Evolutionary conservation across 1,140 invertebrate species (phyloP), one percentile per base, ranked within the genome.

Genomic region (Musca vetustissima): DNA sequence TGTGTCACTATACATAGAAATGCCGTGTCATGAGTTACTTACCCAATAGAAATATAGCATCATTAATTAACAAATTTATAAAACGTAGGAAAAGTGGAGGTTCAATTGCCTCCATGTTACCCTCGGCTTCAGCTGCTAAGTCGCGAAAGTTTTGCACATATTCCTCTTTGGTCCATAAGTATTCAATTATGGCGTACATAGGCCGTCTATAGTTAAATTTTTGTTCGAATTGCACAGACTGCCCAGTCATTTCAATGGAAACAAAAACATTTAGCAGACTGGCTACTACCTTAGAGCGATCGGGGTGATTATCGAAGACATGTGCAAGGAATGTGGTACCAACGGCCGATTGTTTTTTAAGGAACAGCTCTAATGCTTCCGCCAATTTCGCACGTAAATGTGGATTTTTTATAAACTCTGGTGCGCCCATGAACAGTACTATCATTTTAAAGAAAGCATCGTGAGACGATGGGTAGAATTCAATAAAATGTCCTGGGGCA

Each of bases 141-240:
- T 84, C 79, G 25, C 91, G 92, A 74, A 97, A 93, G 75, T 87
- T 88, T 57, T 89, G 77, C 71, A 88, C 84, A 75, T 96, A 92
- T 73, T 93, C 89, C 17, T 88, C 83, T 67, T 92, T 88, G 48
- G 89, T 89, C 95, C 96, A 98, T 14, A 98, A 85, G 84, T 95
- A 96, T 75, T 96, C 90, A 88, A 98, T 93, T 1, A 97, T 90
- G 57, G 90, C 87, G 79, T 98, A 98, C 95, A 98, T 98, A 8
- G 96, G 96, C 67, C 94, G 86, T 48, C 96, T 86, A 80, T 98
- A 98, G 81, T 97, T 96, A 79, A 98, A 98, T 83, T 98, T 98
- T 83, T 98, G 94, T 82, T 98, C 96, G 85, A 98, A 98, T 77
- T 93, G 89, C 8, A 98, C 96, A 82, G 90, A 94, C 81, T 98